Evolutionary conservation across 1,140 invertebrate species (phyloP).

Genomic region (Heliconius congener): DNA sequence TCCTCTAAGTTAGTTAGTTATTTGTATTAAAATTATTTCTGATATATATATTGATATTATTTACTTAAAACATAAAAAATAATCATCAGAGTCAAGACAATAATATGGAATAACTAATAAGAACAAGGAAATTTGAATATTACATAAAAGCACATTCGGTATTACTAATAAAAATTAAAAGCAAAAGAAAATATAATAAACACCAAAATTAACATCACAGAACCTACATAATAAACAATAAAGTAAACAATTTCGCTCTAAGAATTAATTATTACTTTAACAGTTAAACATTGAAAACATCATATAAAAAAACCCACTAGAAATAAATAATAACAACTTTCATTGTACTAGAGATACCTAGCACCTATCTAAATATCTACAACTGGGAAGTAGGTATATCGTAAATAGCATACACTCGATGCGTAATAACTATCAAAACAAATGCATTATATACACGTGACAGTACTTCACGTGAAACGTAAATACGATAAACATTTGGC

Average conservation of each 20-base stretch:
- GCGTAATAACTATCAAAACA: slow-evolving; percentile 35
- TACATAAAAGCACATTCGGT: not conserved
- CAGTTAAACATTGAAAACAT: not conserved
- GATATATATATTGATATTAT: too few relatives aligned
- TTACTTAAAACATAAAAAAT: not conserved
- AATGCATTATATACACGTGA: slow-evolving; percentile 31
- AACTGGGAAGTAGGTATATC: not conserved
- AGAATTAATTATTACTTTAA: not conserved
- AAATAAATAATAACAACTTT: slow-evolving; percentile 5
- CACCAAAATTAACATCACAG: not conserved
- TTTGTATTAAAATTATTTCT: not conserved
- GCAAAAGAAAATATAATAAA: not conserved
- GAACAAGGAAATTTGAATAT: not conserved
- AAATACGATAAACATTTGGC: slow-evolving; percentile 29
- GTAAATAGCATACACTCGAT: slow-evolving; percentile 20
- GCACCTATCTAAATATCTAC: not conserved
- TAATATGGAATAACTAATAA: not conserved
- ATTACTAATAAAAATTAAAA: not conserved
- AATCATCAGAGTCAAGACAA: not conserved
- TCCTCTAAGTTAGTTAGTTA: not conserved
- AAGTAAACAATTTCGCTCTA: not conserved
- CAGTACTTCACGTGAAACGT: slow-evolving; percentile 30
- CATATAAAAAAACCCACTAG: not conserved
- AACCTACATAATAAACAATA: not conserved
- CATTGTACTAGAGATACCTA: not conserved